Evolutionary conservation across 2,113 vertebrate species (phyloP).

Genomic region (Osmerus mordax): DNA sequence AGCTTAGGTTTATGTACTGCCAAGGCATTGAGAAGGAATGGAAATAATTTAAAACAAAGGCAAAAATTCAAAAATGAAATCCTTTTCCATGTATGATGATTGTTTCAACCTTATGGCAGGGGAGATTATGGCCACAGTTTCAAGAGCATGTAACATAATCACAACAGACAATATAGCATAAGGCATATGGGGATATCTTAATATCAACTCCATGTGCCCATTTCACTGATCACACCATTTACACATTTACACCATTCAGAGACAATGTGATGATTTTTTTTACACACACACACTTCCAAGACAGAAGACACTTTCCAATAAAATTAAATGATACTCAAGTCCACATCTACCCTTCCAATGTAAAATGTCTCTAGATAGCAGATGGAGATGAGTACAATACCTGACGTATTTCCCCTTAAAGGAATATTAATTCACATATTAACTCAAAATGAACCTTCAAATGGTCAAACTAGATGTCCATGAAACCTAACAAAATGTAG

Average conservation of each 20-base stretch:
- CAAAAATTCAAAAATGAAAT: slow-evolving; percentile 27
- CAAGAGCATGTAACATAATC: slow-evolving; percentile 45
- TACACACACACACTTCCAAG: slow-evolving; percentile 18
- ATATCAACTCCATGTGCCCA: slow-evolving; percentile 42
- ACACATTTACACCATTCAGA: slow-evolving; percentile 57
- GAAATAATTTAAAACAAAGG: slow-evolving; percentile 51
- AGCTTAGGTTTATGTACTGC: slow-evolving; percentile 22
- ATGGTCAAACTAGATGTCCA: slow-evolving; percentile 54
- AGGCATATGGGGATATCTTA: slow-evolving; percentile 53
- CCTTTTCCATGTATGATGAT: slow-evolving; percentile 26
- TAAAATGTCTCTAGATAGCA: slow-evolving; percentile 31
- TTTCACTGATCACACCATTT: slow-evolving; percentile 41
- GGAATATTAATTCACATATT: slow-evolving; percentile 45
- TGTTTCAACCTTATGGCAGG: slow-evolving; percentile 43
- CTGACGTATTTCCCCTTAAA: slow-evolving; percentile 37
- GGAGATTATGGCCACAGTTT: slow-evolving; percentile 53
- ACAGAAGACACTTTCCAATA: slow-evolving; percentile 36
- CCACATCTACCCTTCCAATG: slow-evolving; percentile 10
- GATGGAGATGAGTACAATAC: slow-evolving; percentile 33
- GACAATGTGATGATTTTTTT: slow-evolving; percentile 37
- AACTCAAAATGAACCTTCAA: slow-evolving; percentile 46
- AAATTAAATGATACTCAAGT: slow-evolving; percentile 12
- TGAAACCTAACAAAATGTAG: slow-evolving; percentile 65
- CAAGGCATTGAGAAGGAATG: slow-evolving; percentile 38
- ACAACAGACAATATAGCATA: slow-evolving; percentile 51